These are phyloP conservation scores for Narcine bancroftii DNA, from an alignment of 2,113 vertebrate genomes.

Conservation along the genomic window DNA sequence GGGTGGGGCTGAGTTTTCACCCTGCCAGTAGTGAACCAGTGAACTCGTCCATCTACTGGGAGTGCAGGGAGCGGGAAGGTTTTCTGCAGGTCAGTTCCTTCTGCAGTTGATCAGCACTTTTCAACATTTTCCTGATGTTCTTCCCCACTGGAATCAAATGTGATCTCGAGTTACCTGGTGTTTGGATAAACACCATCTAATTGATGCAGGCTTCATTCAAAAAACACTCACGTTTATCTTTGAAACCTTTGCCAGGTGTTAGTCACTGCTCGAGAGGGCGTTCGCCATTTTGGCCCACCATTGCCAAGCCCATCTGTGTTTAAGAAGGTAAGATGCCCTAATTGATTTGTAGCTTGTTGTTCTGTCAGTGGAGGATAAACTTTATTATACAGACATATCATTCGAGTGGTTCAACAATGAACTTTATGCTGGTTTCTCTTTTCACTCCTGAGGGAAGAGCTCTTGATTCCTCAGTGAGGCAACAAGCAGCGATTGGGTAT, in stretches of 20 bases:
- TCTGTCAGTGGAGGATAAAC: not conserved
- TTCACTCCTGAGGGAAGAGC: not conserved
- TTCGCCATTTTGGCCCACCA: constrained; percentile 76
- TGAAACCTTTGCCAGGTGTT: constrained; percentile 65
- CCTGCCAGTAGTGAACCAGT: not conserved
- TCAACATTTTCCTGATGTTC: not conserved
- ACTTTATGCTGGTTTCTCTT: not conserved
- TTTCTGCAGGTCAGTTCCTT: not conserved
- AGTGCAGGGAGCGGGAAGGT: too few relatives aligned
- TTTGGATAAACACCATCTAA: not conserved
- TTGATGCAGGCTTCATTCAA: not conserved
- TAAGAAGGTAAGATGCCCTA: constrained; percentile 64
- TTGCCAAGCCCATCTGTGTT: constrained; percentile 77
- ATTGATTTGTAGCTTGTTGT: not conserved
- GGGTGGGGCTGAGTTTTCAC: not conserved
- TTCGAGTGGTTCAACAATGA: not conserved
- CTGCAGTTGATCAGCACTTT: not conserved
- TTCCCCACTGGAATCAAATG: not conserved
- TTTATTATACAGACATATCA: not conserved
- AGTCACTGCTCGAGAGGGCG: constrained; percentile 81
- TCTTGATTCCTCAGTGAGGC: not conserved
- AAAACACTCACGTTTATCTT: not conserved
- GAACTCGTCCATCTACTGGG: not conserved
- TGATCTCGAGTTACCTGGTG: not conserved
- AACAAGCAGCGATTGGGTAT: not conserved